Evolutionary conservation across 1,140 invertebrate species (phyloP).

Genomic region (Drosophila suzukii): DNA sequence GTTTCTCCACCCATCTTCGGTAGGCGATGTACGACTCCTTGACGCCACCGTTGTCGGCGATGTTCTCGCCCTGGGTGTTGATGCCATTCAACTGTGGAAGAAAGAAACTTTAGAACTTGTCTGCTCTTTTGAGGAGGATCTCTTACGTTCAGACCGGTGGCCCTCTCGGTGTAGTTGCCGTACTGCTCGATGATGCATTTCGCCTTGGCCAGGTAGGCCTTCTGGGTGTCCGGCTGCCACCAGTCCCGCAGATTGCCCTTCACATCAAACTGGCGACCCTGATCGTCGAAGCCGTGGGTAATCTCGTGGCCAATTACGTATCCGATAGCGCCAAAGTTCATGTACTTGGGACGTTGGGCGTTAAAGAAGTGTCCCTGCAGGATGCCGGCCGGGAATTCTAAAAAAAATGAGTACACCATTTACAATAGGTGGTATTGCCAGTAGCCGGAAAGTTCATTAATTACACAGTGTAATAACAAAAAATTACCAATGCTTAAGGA

Average conservation of each 20-base stretch:
- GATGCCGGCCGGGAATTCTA: slow-evolving; percentile 95
- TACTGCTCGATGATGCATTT: slow-evolving; percentile 96
- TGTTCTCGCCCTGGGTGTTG: slow-evolving; percentile 96
- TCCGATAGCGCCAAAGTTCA: slow-evolving; percentile 97
- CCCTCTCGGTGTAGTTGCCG: slow-evolving; percentile 90
- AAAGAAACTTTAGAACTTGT: slow-evolving; percentile 6
- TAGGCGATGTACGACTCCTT: slow-evolving; percentile 95
- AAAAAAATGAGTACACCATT: slow-evolving; percentile 7
- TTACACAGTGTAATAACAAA: too few relatives aligned
- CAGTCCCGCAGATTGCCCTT: slow-evolving; percentile 94
- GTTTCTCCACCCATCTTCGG: slow-evolving; percentile 88
- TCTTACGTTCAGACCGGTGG: slow-evolving; percentile 89
- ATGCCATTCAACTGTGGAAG: slow-evolving; percentile 91
- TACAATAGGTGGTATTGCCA: too few relatives aligned
- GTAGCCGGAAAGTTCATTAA: too few relatives aligned
- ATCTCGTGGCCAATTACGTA: slow-evolving; percentile 97
- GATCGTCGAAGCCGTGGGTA: slow-evolving; percentile 96
- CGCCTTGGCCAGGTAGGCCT: slow-evolving; percentile 90
- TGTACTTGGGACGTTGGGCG: slow-evolving; percentile 92
- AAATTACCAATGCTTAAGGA: too few relatives aligned
- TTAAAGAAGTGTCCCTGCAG: slow-evolving; percentile 95
- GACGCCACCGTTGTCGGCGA: slow-evolving; percentile 95
- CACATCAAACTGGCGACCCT: slow-evolving; percentile 95
- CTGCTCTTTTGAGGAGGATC: neutral
- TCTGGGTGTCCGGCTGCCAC: slow-evolving; percentile 92